Base-by-base conservation (phyloP, 2,888 invertebrate genomes). In the Drosophila sordidapex region DNA sequence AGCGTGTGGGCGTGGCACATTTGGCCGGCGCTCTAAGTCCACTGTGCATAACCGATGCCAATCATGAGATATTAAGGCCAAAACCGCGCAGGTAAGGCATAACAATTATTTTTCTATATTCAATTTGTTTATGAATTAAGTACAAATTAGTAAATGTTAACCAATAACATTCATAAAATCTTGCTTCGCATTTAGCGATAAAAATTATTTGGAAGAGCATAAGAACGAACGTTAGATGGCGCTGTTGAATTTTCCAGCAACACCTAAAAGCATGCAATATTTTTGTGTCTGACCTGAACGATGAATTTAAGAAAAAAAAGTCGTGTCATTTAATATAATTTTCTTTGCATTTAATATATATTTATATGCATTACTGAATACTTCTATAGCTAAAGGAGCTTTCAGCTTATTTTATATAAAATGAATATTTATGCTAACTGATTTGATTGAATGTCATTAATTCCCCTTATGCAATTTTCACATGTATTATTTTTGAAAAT, bases 41-140 rank as follows among this genome's bases (percentile, higher is more conserved):
- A 68, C 93, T 95, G 68, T 95, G 95, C 91, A 95, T 95, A 86
- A 95, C 95, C 59, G 95, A 96, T 92, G 95, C 96, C 83, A 96
- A 96, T 86, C 97, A 97, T 93, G 97, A 97, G 93, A 97, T 97
- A 90, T 95, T 97, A 78, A 94, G 97, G 76, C 97, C 97, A 15
- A 97, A 97, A 92, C 97, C 97, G 13, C 95, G 97, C 92, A 96
- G 97, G 97, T 97, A 93, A 94, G 92, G 11, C 4, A 5, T 5
- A 56, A 56, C 2, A 29, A 40, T 38, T 7, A 27, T 27, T n/a
- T 7, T 18, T 13, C 4, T 15, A 27, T n/a, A 25, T 51, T n/a
- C 11, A 18, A 29, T 27, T n/a, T 27, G 15, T n/a, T 18, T 31
- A 11, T 18, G 2, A 27, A 53, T 25, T 38, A 27, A 7, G 13